Evolutionary conservation across 2,888 invertebrate genomes (phyloP).

Genomic region (Caenorhabditis sp.): DNA sequence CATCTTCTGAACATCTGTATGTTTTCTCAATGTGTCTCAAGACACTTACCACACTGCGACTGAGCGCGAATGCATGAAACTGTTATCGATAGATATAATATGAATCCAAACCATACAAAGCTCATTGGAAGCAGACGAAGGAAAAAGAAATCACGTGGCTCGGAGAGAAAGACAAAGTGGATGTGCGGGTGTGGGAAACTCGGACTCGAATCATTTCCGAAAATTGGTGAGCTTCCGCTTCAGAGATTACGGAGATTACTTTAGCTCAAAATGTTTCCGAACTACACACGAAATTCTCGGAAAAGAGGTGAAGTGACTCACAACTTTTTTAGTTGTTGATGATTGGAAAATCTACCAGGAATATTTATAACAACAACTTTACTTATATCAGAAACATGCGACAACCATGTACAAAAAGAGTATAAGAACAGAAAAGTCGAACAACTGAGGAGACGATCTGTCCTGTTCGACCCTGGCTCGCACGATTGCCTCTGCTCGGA

Average conservation of each 20-base stretch:
- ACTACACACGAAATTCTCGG: too few relatives aligned
- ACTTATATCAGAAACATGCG: too few relatives aligned
- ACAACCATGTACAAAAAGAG: not conserved
- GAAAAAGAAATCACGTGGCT: not conserved
- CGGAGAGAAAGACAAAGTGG: constrained; percentile 5
- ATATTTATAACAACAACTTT: too few relatives aligned
- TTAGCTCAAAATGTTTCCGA: not conserved
- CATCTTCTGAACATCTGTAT: too few relatives aligned
- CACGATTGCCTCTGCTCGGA: not conserved
- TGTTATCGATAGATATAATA: not conserved
- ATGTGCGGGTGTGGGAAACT: constrained; percentile 1
- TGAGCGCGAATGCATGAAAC: not conserved
- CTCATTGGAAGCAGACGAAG: not conserved
- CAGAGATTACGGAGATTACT: not conserved
- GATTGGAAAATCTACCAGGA: too few relatives aligned
- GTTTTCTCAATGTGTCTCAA: too few relatives aligned
- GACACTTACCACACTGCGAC: not conserved
- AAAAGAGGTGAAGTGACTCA: too few relatives aligned
- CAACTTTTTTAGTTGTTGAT: too few relatives aligned
- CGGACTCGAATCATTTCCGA: not conserved
- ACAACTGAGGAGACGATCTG: not conserved
- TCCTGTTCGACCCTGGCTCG: not conserved
- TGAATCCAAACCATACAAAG: not conserved
- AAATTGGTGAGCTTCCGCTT: constrained; percentile 3
- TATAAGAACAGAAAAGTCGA: not conserved